Conservation (phyloP, 1,140 invertebrate genomes). For the Drosophila navojoa region DNA sequence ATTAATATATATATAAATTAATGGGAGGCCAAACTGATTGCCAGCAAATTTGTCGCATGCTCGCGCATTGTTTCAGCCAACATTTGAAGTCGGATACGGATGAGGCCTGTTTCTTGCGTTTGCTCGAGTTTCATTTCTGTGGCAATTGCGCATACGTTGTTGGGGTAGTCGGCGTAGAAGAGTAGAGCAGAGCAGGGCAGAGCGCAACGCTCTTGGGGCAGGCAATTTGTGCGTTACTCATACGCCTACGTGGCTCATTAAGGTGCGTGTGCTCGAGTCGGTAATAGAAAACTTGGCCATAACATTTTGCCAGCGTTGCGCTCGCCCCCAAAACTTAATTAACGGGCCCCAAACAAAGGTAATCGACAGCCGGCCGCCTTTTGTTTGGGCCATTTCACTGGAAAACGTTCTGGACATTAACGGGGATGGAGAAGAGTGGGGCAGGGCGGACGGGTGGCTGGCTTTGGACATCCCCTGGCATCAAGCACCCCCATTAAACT, state of each 20-base stretch:
- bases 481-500: constrained; percentile 67
- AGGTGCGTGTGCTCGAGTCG: constrained; percentile 51
- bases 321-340: constrained; percentile 70
- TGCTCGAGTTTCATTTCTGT: constrained; percentile 36
- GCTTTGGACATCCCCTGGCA: background rate
- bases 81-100: constrained; percentile 25
- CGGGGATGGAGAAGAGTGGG: background rate
- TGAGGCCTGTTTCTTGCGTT: constrained; percentile 4
- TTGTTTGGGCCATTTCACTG: constrained; percentile 72
- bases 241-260: constrained; percentile 80
- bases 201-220: constrained; percentile 39
- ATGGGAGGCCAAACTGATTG: constrained; percentile 9
- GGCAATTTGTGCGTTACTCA: constrained; percentile 70
- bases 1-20: constrained; percentile 3
- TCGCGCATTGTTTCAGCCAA: constrained; percentile 10
- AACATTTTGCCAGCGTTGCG: constrained; percentile 56
- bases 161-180: constrained; percentile 25
- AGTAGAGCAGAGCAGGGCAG: background rate
- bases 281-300: constrained; percentile 80
- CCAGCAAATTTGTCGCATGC: constrained; percentile 41
- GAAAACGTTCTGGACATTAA: constrained; percentile 61
- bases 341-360: constrained; percentile 71
- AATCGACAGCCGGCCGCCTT: constrained; percentile 54
- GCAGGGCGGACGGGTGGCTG: constrained; percentile 13
- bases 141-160: constrained; percentile 52